Base-by-base conservation (phyloP, 2,888 invertebrate species). In the Xestia c-nigrum region DNA sequence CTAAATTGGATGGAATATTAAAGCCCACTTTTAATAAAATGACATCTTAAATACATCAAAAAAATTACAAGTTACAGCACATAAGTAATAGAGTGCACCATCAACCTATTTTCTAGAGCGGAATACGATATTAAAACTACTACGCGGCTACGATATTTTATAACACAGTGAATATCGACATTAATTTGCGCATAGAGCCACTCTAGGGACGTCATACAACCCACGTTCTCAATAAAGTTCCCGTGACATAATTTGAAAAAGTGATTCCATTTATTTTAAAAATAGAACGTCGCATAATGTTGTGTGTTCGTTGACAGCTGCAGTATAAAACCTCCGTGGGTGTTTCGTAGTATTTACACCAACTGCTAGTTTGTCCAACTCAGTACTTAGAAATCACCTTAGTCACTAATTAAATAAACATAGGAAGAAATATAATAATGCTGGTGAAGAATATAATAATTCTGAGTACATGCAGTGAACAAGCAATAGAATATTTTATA, bases 41-140 rank as follows among this genome's bases (percentile, higher is more conserved):
- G 16, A 31, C 9, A 6, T 7, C 6, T 6, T 7, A 43, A 43
- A 59, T 52, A n/a, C 31, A 16, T 61, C 21, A 24, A 52, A 5
- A 46, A 52, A 61, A 24, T 72, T 16, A 72, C 21, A 72, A 52
- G 46, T 55, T 63, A 24, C 52, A 31, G 46, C 24, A 14, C 10
- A n/a, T 73, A 52, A 80, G n/a, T 63, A 80, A 52, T 46, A 75
- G 24, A 78, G 65, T 78, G 76, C 82, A 81, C 43, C 64, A 81
- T 50, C 38, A 65, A 64, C 40, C 43, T 76, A 78, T 64, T 57
- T 81, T 64, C 16, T 7, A 19, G n/a, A 76, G 64, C 46, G 50
- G 19, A 59, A 46, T 65, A 43, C 14, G 64, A 64, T 64, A 43
- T 21, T 64, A 43, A 64, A 43, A 64, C 43, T 64, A 64, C n/a